phyloP scores from a whole-genome alignment of 2,113 vertebrate genomes.

The Trichechus manatus region DNA sequence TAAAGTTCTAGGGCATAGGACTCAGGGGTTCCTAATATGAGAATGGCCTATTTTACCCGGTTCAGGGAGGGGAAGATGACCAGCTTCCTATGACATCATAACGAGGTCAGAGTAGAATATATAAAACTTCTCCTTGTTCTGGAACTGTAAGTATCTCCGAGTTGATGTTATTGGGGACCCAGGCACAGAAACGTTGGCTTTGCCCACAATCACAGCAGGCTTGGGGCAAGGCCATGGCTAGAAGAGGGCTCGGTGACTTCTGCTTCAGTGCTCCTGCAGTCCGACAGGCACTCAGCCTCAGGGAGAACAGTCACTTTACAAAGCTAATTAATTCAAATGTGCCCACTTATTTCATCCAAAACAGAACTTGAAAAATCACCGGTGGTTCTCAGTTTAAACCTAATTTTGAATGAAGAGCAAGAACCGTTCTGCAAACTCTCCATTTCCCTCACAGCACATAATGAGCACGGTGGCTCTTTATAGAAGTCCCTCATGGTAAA shows the following conservation, averaged over 20 bases:
- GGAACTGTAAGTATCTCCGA: not conserved
- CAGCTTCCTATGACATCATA: not conserved
- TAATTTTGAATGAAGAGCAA: constrained; percentile 64
- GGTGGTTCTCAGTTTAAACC: constrained; percentile 54
- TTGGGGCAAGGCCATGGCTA: not conserved
- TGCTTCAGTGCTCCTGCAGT: not conserved
- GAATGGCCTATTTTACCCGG: not conserved
- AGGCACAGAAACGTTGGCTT: not conserved
- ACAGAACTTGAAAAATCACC: constrained; percentile 60
- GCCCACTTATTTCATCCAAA: constrained; percentile 35
- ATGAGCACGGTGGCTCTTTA: constrained; percentile 53
- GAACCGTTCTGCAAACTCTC: constrained; percentile 58
- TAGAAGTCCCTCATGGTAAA: constrained; percentile 74
- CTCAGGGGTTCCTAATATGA: not conserved
- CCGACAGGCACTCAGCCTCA: not conserved
- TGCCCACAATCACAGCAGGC: not conserved
- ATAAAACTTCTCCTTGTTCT: not conserved
- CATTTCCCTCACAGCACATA: constrained; percentile 48
- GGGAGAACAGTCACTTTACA: not conserved
- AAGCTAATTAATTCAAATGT: constrained; percentile 55
- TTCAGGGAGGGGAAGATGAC: not conserved
- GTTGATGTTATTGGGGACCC: not conserved
- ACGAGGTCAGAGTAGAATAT: not conserved
- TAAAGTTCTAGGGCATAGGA: not conserved
- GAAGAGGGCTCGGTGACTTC: not conserved